Evolutionary conservation across 2,797 vertebrate species (phyloP), one percentile per base, ranked within the genome.

Genomic region (Craterocephalus amniculus): DNA sequence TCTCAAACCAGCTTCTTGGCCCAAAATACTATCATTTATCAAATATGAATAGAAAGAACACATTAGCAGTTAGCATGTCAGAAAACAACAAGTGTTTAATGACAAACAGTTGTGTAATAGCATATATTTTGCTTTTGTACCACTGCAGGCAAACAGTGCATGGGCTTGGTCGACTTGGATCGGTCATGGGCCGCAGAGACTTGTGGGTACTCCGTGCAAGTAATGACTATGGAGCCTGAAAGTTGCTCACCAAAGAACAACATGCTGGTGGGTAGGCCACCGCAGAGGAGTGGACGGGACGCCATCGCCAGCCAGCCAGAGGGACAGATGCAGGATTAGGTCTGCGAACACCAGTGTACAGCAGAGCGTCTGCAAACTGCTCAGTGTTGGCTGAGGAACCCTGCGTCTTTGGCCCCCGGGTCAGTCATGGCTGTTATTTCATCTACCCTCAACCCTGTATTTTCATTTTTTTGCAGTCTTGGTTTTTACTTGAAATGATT

Each of bases 161-260:
- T 99, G 98, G 96, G 96, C 43, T 92, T 99, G 72, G 98, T 99
- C 34, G 98, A 99, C 85, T 85, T 99, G 91, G 98, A 99, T 82
- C 95, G 97, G n/a, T 95, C 96, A 0, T 95, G 94, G 94, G 95
- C 93, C 59, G 97, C 97, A n/a, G 96, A 97, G 93, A 91, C 93
- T 72, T 80, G 6, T 11, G 95, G 95, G 26, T 99, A 97, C 87
- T 93, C 90, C 0, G 95, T 96, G 54, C 91, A 83, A 72, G 95
- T 99, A 81, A 95, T 96, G 74, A 98, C 96, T 48, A 99, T 99
- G 98, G 95, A 97, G 90, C 98, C 97, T 11, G 96, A 97, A 80
- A 97, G 95, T 67, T 99, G 98, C 80, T 97, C 98, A 31, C 98
- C 98, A 6, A 99, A 99, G 91, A 99, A 99, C 91, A 98, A 99